These are phyloP conservation scores for Drosophila ercepeae DNA, from an alignment of 1,140 invertebrate species.

Conservation along the genomic window DNA sequence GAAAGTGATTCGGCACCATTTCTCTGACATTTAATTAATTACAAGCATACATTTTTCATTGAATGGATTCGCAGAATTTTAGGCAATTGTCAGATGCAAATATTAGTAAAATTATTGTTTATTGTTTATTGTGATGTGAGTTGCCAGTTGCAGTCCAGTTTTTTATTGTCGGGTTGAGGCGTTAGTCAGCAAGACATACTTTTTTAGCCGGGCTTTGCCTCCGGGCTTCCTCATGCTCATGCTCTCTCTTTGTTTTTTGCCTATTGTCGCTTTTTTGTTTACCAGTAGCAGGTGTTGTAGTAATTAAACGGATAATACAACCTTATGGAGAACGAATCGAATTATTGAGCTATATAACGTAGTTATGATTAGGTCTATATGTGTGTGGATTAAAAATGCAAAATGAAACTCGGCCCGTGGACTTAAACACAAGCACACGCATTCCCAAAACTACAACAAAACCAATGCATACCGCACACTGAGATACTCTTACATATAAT, in stretches of 20 bases:
- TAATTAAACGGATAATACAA: slow-evolving; percentile 84
- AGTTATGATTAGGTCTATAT: slow-evolving; percentile 29
- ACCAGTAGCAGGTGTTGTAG: slow-evolving; percentile 83
- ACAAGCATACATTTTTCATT: neutral
- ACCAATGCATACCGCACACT: neutral
- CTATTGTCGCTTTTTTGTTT: slow-evolving; percentile 31
- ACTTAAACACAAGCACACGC: slow-evolving; percentile 38
- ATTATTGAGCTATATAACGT: slow-evolving; percentile 54
- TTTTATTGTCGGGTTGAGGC: slow-evolving; percentile 33
- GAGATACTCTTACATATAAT: slow-evolving; percentile 64
- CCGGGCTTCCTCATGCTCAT: too few relatives aligned
- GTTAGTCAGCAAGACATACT: slow-evolving; percentile 26
- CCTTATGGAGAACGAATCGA: slow-evolving; percentile 76
- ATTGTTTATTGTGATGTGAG: slow-evolving; percentile 6
- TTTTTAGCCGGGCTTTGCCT: slow-evolving; percentile 13
- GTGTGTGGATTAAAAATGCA: slow-evolving; percentile 10
- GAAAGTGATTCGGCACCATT: neutral
- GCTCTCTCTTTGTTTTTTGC: slow-evolving; percentile 6
- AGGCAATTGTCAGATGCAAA: slow-evolving; percentile 6
- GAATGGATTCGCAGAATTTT: neutral
- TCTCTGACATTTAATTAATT: neutral
- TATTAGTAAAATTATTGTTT: neutral
- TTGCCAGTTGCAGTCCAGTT: slow-evolving; percentile 32
- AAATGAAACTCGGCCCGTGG: slow-evolving; percentile 35
- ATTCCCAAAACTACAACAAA: slow-evolving; percentile 12